These are phyloP conservation scores for Drosophila quadrilineata DNA, from an alignment of 1,140 invertebrate species.

Conservation along the genomic window DNA sequence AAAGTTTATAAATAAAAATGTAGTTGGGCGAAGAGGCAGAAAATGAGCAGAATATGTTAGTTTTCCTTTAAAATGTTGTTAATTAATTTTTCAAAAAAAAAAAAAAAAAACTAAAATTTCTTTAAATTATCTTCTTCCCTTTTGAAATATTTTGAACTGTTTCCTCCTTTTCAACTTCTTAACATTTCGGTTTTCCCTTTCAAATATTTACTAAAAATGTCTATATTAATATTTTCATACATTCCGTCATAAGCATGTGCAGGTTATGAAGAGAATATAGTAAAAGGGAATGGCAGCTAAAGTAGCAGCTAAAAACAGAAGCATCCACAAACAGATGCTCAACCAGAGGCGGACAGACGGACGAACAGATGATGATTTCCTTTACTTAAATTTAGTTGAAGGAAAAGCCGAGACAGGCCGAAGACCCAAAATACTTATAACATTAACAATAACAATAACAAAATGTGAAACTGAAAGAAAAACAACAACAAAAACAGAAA, in stretches of 20 bases:
- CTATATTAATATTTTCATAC: too few species aligned
- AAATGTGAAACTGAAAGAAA: not conserved
- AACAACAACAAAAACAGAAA: conserved; percentile 1
- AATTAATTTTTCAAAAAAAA: too few species aligned
- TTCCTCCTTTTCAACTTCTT: too few species aligned
- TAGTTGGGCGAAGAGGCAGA: not conserved
- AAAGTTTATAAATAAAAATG: conserved; percentile 32
- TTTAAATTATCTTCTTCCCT: too few species aligned
- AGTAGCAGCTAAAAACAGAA: not conserved
- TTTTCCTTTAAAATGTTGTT: too few species aligned
- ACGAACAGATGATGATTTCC: conserved; percentile 50
- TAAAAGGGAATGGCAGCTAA: not conserved
- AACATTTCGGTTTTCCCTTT: too few species aligned
- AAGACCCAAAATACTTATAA: conserved; percentile 12
- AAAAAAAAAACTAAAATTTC: too few species aligned
- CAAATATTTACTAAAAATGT: too few species aligned
- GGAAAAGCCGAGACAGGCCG: conserved; percentile 1
- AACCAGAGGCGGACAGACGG: conserved; percentile 31
- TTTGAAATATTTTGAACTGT: too few species aligned
- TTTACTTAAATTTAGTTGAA: conserved; percentile 66
- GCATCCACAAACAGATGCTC: not conserved
- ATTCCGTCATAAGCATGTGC: too few species aligned
- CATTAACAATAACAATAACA: conserved; percentile 21
- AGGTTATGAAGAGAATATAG: not conserved
- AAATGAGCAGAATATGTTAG: too few species aligned